A percentile compares a stretch with the other conserved stretches of the same genome.
Conservation (phyloP, 2,888 invertebrate species). For the Erannis defoliaria region DNA sequence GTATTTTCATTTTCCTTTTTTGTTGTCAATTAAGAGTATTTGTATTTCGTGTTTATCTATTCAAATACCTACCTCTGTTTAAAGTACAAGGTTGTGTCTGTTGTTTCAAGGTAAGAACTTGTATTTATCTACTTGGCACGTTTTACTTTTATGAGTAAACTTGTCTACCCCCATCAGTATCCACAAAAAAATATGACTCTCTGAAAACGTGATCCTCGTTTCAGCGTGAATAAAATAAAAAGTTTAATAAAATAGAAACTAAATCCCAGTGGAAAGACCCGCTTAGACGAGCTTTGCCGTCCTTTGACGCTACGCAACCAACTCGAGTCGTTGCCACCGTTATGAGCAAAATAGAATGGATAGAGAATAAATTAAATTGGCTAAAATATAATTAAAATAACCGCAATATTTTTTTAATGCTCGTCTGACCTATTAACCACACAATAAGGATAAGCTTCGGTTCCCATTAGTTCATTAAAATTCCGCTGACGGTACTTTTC, state of each 20-base stretch:
- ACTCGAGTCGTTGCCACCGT: conserved; percentile 46
- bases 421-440: no score
- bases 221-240: conserved; percentile 11
- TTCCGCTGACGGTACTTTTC: no score
- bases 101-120: not conserved
- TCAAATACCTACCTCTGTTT: not conserved
- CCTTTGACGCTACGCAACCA: conserved; percentile 69
- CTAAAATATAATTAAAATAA: no score
- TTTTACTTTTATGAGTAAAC: not conserved
- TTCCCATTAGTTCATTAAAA: no score
- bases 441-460: no score
- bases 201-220: conserved; percentile 1
- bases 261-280: conserved; percentile 47
- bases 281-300: conserved; percentile 67
- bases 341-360: conserved; percentile 39
- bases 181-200: not conserved
- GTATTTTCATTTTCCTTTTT: no score
- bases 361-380: no score
- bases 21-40: not conserved
- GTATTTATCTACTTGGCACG: not conserved
- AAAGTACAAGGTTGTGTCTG: not conserved
- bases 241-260: conserved; percentile 24
- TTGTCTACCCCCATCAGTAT: not conserved
- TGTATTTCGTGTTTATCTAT: not conserved
- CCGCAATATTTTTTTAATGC: no score